A percentile compares a stretch with the other conserved stretches of the same genome.
These are phyloP conservation scores for cat (Felis catus) DNA, from an alignment of 2,113 vertebrate species.

Conservation along the genomic window F.catus_Fca126_mat1.0 CM031412.1:138578001-138578500, in stretches of 20 bases:
- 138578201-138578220: conserved; percentile 2
- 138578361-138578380: conserved; percentile 24
- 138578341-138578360: neutral
- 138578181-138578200: neutral
- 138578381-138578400: neutral
- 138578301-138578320: too few species aligned
- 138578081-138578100: neutral
- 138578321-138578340: too few species aligned
- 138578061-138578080: neutral
- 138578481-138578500: neutral
- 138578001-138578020: neutral
- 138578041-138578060: neutral
- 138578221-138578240: neutral
- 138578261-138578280: conserved; percentile 26
- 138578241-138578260: neutral
- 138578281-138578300: neutral
- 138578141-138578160: neutral
- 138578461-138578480: neutral
- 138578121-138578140: neutral
- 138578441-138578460: neutral
- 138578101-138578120: conserved; percentile 14
- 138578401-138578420: neutral
- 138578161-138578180: neutral
- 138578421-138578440: neutral
- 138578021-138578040: neutral